Evolutionary conservation across 2,888 invertebrate genomes (phyloP), one percentile per base, ranked within the genome.

Genomic region (Sphecodes monilicornis): DNA sequence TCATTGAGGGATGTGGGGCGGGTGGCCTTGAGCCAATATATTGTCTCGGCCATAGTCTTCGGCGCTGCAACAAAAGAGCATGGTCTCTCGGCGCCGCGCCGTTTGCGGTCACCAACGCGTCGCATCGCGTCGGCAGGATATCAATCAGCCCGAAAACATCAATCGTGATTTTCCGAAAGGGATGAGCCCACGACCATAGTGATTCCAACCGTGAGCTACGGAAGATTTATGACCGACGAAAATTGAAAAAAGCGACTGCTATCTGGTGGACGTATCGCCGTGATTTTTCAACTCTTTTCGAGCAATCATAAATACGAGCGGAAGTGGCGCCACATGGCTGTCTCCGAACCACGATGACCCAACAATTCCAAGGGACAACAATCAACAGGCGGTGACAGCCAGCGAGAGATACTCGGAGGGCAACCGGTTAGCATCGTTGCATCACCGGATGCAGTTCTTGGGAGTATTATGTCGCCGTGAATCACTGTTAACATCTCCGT

Each of bases 201-300:
- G 50, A 70, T 74, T 71, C 32, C 41, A 50, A 60, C 39, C 22
- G 46, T 22, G 3, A n/a, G 22, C 18, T 32, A 36, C 66, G 16
- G 18, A 39, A 69, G 84, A 84, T 84, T 84, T 78, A 82, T 78
- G 75, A 60, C 13, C 39, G 57, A 73, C 69, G 83, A 82, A 76
- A 78, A 85, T 85, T 72, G 83, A 78, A 82, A 78, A 41, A 78
- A 76, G 36, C 32, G 43, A 66, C 78, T 68, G 76, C 66, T 71
- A 69, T 82, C 64, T 60, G 72, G 75, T 60, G 84, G 84, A 82
- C 83, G 83, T 57, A 66, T 32, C 26, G 46, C 57, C 18, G 46
- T 46, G 68, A 84, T 84, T 84, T 89, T 89, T 86, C 87, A 80
- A 57, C 29, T 73, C 32, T 43, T 43, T 50, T 70, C 86, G 50